Evolutionary conservation across 2,888 invertebrate genomes (phyloP), one percentile per base, ranked within the genome.

Genomic region (Acanthacorydalis orientalis): DNA sequence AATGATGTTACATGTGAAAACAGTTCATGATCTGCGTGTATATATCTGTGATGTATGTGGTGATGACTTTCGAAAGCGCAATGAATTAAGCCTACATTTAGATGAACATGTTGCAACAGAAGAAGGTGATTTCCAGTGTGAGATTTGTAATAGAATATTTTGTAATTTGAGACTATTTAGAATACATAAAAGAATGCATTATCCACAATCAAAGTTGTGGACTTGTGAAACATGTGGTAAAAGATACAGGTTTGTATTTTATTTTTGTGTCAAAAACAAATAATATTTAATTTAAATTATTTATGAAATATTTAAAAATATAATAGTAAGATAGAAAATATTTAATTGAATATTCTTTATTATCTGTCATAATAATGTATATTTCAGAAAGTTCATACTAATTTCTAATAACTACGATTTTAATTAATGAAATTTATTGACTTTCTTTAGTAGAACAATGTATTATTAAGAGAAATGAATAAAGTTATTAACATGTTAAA

Each of bases 41-140:
- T 82, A 83, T 58, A 75, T 84, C 44, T 87, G 86, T 53, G 77
- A 77, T 49, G 64, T 78, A 6, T 86, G 86, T 57, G 79, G 79
- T 0, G 65, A 68, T 23, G 75, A 80, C 43, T 78, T 83, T 57
- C 63, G 73, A 42, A 77, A 74, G 53, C 66, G 80, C 14, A 72
- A 69, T n/a, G 78, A 79, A 48, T 68, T 81, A 6, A 73, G 73
- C 0, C 59, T 68, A 7, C 84, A 84, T 62, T 62, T 81, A 39
- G 79, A 78, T 52, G 73, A 75, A 47, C 76, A 75, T 51, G 73
- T 77, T 32, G 73, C 72, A 8, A 69, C 70, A 33, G 75, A 77
- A 56, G 74, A 75, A 50, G 76, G 77, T 2, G 76, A 77, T 54
- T 77, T 74, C 55, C 74, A 75, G 51, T 80, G 79, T 56, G 76